Evolutionary conservation across 2,888 invertebrate genomes (phyloP).

Genomic region (Drosophila nigritarsus): DNA sequence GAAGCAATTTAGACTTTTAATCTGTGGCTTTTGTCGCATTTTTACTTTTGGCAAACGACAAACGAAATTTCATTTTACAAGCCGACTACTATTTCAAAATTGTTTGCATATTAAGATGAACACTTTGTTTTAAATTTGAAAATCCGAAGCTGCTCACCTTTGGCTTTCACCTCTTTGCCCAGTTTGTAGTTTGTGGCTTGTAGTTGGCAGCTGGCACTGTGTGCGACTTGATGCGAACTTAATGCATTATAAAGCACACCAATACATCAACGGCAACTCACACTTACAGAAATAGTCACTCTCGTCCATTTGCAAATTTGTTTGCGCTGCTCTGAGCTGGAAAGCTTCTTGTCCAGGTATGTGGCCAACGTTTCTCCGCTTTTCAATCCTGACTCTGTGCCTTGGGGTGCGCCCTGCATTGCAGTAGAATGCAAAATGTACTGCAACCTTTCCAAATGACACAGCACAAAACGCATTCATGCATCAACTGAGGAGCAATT

Average conservation of each 20-base stretch:
- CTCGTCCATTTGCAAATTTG: slow-evolving; percentile 31
- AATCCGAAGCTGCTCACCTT: neutral
- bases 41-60: slow-evolving; percentile 20
- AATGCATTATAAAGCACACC: slow-evolving; percentile 46
- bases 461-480: slow-evolving; percentile 25
- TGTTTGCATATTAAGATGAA: slow-evolving; percentile 7
- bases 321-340: slow-evolving; percentile 13
- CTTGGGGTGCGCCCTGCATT: slow-evolving; percentile 22
- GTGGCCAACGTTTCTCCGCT: slow-evolving; percentile 13
- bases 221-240: slow-evolving; percentile 27
- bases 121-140: slow-evolving; percentile 3
- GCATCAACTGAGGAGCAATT: slow-evolving; percentile 19
- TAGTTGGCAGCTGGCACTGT: slow-evolving; percentile 24
- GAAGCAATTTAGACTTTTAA: slow-evolving; percentile 52
- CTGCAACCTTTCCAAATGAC: slow-evolving; percentile 35
- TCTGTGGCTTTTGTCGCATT: slow-evolving; percentile 37
- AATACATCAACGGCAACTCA: slow-evolving; percentile 21
- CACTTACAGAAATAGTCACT: neutral
- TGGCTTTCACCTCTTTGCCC: slow-evolving; percentile 17
- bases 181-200: slow-evolving; percentile 12
- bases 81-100: neutral
- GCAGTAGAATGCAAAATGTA: slow-evolving; percentile 26
- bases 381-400: slow-evolving; percentile 18
- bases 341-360: slow-evolving; percentile 7
- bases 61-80: slow-evolving; percentile 28